Percentiles rank a stretch among this genome's conserved stretches.
Conservation (phyloP, 1,140 invertebrate genomes). For the Manduca sexta region DNA sequence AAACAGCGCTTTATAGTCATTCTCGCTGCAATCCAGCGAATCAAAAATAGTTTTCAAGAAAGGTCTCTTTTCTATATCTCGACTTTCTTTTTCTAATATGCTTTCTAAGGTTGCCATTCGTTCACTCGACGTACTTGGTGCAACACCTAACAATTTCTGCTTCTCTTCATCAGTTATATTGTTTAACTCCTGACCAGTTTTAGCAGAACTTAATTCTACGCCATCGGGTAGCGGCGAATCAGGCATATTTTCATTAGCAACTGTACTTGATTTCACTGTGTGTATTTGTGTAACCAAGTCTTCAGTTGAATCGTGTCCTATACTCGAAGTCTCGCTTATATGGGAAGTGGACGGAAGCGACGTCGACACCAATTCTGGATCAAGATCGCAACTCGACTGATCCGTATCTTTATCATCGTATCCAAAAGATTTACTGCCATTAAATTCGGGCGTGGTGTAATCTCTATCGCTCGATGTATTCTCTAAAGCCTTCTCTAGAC, state of each 20-base stretch:
- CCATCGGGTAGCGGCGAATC: conserved; percentile 69
- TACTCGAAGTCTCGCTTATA: conserved; percentile 65
- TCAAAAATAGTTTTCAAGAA: conserved; percentile 93
- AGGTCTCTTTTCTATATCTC: conserved; percentile 78
- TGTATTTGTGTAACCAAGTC: conserved; percentile 66
- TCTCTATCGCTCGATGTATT: conserved; percentile 54
- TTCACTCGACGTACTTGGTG: conserved; percentile 47
- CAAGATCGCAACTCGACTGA: conserved; percentile 68
- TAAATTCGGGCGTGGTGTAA: conserved; percentile 59
- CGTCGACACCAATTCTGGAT: conserved; percentile 67
- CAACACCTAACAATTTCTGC: conserved; percentile 77
- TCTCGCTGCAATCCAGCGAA: conserved; percentile 88
- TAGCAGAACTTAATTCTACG: conserved; percentile 57
- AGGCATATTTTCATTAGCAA: conserved; percentile 52
- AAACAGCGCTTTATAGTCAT: conserved; percentile 96
- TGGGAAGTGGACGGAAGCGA: conserved; percentile 70
- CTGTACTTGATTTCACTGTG: conserved; percentile 23
- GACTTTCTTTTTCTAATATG: conserved; percentile 57
- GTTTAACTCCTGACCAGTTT: conserved; percentile 45
- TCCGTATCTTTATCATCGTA: conserved; percentile 52
- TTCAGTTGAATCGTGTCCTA: conserved; percentile 70
- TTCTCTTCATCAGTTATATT: conserved; percentile 97
- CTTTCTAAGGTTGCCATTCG: conserved; percentile 35
- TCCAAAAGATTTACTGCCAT: conserved; percentile 47
- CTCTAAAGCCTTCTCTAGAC: conserved; percentile 77